Evolutionary conservation across 2,113 vertebrate genomes (phyloP).

Genomic region (Pogonocichla stellata): DNA sequence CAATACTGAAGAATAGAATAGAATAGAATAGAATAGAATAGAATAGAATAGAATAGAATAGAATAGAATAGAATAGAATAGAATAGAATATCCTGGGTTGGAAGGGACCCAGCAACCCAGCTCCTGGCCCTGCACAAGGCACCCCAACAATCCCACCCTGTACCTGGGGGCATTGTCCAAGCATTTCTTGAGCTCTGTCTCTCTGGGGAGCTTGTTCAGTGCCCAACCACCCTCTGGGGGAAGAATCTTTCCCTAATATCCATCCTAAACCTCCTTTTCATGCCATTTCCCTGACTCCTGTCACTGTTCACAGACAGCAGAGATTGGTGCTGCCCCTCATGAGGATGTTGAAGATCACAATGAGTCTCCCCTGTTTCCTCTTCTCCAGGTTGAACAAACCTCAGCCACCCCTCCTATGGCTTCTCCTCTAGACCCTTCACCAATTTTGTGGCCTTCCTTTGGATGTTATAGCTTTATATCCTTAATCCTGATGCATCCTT

Average conservation of each 20-base stretch:
- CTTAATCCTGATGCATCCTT: background rate
- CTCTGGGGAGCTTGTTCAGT: background rate
- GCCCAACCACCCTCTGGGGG: accelerated
- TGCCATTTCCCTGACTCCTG: background rate
- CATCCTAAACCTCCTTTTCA: background rate
- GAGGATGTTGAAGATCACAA: accelerated
- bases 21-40: background rate
- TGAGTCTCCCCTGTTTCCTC: background rate
- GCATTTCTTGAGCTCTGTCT: background rate
- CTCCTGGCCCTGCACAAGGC: background rate
- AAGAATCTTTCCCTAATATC: background rate
- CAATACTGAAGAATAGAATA: no score
- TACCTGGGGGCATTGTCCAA: background rate
- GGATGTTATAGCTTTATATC: background rate
- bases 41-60: background rate
- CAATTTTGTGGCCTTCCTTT: background rate
- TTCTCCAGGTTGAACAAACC: background rate
- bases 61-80: no score
- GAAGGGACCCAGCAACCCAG: background rate
- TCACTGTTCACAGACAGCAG: background rate
- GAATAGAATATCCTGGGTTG: background rate
- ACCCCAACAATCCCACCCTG: background rate
- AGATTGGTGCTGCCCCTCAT: background rate
- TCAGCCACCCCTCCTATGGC: background rate
- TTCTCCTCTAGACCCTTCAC: background rate